phyloP scores from a whole-genome alignment of 2,797 vertebrate species.

The Eupleurogrammus muticus region DNA sequence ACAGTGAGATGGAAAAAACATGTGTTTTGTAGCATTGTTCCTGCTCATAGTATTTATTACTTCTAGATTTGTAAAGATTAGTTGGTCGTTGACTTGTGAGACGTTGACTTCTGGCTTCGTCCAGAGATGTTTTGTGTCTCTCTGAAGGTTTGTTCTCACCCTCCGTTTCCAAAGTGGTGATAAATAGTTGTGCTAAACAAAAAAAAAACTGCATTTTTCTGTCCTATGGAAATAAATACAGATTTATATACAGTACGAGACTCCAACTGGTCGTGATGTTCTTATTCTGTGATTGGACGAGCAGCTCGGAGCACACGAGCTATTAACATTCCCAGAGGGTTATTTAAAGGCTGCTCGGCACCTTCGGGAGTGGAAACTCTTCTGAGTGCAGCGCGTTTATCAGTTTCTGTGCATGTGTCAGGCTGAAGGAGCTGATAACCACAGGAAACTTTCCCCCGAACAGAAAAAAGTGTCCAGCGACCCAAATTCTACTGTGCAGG shows the following conservation, averaged over 20 bases:
- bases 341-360: slow-evolving; percentile 70
- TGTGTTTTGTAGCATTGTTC: slow-evolving; percentile 70
- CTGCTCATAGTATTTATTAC: slow-evolving; percentile 84
- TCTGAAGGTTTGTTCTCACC: slow-evolving; percentile 58
- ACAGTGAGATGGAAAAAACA: slow-evolving; percentile 43
- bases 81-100: slow-evolving; percentile 76
- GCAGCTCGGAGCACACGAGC: slow-evolving; percentile 25
- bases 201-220: slow-evolving; percentile 50
- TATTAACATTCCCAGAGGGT: slow-evolving; percentile 68
- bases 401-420: slow-evolving; percentile 50
- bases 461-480: slow-evolving; percentile 17
- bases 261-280: slow-evolving; percentile 56
- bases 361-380: slow-evolving; percentile 65
- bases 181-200: slow-evolving; percentile 66
- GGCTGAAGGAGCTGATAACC: slow-evolving; percentile 62
- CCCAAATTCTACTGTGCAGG: slow-evolving; percentile 21
- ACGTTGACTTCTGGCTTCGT: slow-evolving; percentile 69
- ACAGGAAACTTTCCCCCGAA: slow-evolving; percentile 17
- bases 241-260: slow-evolving; percentile 78
- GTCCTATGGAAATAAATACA: slow-evolving; percentile 75
- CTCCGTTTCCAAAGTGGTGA: slow-evolving; percentile 68
- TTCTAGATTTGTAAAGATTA: slow-evolving; percentile 77
- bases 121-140: slow-evolving; percentile 64
- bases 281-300: slow-evolving; percentile 45
- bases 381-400: slow-evolving; percentile 62